phyloP scores from a whole-genome alignment of 2,797 vertebrate genomes.

The Pseudochaenichthys georgianus region DNA sequence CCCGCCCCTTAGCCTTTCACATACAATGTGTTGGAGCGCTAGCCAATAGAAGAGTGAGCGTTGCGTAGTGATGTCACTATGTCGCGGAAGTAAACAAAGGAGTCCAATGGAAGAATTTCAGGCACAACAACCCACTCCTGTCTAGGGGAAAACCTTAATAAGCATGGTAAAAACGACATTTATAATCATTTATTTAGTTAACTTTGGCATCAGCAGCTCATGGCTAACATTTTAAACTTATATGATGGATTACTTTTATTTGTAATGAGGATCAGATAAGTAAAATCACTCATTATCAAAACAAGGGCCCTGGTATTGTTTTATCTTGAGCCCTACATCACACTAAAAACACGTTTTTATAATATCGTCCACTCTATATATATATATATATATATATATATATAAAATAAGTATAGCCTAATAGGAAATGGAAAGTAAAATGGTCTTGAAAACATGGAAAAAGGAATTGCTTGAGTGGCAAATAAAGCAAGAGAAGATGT shows the following conservation, averaged over 20 bases:
- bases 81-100: too few species aligned
- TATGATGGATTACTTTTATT: background rate
- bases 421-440: constrained; percentile 1
- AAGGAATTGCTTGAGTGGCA: constrained; percentile 36
- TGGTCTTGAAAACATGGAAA: background rate
- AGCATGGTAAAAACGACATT: background rate
- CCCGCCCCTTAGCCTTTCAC: too few species aligned
- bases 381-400: too few species aligned
- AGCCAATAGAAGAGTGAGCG: too few species aligned
- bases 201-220: background rate
- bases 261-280: background rate
- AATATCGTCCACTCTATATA: background rate
- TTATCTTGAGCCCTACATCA: constrained; percentile 11
- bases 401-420: constrained; percentile 14
- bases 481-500: constrained; percentile 26
- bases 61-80: too few species aligned
- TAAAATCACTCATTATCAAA: background rate
- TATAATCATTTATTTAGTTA: background rate
- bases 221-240: background rate
- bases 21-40: too few species aligned
- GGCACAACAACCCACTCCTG: too few species aligned
- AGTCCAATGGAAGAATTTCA: too few species aligned
- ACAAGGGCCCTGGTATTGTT: background rate
- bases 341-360: background rate
- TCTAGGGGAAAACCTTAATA: too few species aligned